These are phyloP conservation scores for Monochamus alternatus DNA, from an alignment of 2,888 invertebrate genomes.

Conservation along the genomic window DNA sequence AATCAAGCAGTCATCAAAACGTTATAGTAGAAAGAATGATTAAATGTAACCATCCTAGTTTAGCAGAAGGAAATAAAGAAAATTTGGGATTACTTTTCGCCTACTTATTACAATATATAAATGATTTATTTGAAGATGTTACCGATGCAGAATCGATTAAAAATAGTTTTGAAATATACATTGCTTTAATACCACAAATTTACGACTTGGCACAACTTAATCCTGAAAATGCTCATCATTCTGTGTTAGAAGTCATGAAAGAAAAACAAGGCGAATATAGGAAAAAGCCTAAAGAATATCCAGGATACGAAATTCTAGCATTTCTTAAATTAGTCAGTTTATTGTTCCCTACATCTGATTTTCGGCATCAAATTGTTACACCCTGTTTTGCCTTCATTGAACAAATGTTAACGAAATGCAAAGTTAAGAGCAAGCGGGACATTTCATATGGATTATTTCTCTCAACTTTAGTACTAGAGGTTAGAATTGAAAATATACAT, in stretches of 20 bases:
- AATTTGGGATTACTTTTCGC: constrained; percentile 83
- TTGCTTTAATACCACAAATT: constrained; percentile 73
- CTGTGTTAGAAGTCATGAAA: constrained; percentile 80
- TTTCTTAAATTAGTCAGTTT: constrained; percentile 87
- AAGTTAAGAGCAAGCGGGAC: constrained; percentile 78
- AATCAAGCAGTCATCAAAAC: constrained; percentile 78
- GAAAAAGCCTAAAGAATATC: constrained; percentile 75
- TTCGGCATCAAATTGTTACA: constrained; percentile 89
- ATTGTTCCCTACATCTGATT: constrained; percentile 93
- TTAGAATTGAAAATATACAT: constrained; percentile 60
- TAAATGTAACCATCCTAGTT: constrained; percentile 89
- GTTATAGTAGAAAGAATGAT: constrained; percentile 86
- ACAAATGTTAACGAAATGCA: constrained; percentile 81
- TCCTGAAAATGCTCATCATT: constrained; percentile 79
- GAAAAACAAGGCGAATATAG: constrained; percentile 81
- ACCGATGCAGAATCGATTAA: constrained; percentile 67
- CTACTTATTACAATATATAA: constrained; percentile 84
- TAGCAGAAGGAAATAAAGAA: constrained; percentile 85
- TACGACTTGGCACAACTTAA: constrained; percentile 83
- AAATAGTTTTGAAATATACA: constrained; percentile 76
- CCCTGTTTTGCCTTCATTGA: constrained; percentile 89
- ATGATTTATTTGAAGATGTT: constrained; percentile 76
- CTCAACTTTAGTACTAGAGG: constrained; percentile 82
- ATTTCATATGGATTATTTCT: constrained; percentile 86
- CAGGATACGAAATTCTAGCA: constrained; percentile 81